Evolutionary conservation across 2,797 vertebrate genomes (phyloP).

Genomic region (Pitangus sulphuratus): DNA sequence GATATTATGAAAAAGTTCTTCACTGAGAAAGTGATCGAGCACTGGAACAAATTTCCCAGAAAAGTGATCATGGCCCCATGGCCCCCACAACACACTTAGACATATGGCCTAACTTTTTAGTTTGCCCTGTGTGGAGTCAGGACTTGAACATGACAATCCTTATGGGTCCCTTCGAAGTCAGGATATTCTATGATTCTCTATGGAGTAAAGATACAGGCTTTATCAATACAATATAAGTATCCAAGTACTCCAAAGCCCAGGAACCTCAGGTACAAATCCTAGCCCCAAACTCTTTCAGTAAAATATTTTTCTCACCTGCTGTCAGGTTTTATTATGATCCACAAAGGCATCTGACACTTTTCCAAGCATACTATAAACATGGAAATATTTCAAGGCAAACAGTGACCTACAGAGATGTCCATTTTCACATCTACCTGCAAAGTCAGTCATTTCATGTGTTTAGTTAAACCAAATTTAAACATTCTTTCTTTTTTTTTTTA

Average conservation of each 20-base stretch:
- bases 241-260: neutral
- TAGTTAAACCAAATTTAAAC: neutral
- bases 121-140: neutral
- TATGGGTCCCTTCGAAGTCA: neutral
- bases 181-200: neutral
- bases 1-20: neutral
- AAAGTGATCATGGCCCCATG: neutral
- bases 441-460: neutral
- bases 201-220: neutral
- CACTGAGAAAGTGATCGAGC: neutral
- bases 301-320: neutral
- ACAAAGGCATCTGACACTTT: neutral
- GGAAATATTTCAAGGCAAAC: neutral
- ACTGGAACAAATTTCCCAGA: neutral
- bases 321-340: neutral
- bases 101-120: neutral
- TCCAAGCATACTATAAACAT: neutral
- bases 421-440: neutral
- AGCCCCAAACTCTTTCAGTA: neutral
- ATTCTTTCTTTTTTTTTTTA: no score
- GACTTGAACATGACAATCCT: neutral
- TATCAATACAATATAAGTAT: neutral
- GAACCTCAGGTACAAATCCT: neutral
- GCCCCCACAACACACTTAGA: neutral
- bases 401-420: neutral